Conservation (phyloP, 2,113 vertebrate genomes). For the Phrynosoma blainvillii region DNA sequence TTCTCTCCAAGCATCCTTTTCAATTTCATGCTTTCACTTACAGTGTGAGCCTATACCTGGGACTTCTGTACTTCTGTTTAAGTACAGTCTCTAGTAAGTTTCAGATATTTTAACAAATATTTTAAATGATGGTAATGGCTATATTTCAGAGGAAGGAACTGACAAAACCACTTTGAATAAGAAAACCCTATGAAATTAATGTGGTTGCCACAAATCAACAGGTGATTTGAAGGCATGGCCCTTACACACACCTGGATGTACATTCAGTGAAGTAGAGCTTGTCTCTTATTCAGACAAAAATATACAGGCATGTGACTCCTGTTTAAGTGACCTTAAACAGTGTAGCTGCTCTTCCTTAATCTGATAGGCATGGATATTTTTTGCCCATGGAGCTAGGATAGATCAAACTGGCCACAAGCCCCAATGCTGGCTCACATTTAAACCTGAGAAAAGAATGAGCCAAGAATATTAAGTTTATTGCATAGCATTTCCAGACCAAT, state of each 20-base stretch:
- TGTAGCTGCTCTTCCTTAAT: not conserved
- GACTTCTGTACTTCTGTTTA: too few species aligned
- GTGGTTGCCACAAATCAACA: too few species aligned
- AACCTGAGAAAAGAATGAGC: not conserved
- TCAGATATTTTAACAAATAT: not conserved
- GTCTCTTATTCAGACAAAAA: not conserved
- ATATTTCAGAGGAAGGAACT: too few species aligned
- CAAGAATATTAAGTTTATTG: not conserved
- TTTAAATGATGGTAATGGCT: not conserved
- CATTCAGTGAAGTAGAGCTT: not conserved
- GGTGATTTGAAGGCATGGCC: too few species aligned
- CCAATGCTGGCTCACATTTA: not conserved
- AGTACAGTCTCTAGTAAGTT: not conserved
- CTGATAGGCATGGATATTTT: not conserved
- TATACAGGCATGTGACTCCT: not conserved
- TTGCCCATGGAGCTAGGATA: not conserved
- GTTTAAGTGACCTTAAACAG: not conserved
- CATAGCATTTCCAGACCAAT: too few species aligned
- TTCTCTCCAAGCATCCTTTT: too few species aligned
- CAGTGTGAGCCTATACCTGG: not conserved
- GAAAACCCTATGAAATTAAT: too few species aligned
- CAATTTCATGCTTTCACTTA: not conserved
- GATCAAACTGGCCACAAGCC: not conserved
- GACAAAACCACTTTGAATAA: too few species aligned
- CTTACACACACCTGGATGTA: too few species aligned